Conservation (phyloP, 2,888 invertebrate genomes). For the Malthinus seriepunctatus region DNA sequence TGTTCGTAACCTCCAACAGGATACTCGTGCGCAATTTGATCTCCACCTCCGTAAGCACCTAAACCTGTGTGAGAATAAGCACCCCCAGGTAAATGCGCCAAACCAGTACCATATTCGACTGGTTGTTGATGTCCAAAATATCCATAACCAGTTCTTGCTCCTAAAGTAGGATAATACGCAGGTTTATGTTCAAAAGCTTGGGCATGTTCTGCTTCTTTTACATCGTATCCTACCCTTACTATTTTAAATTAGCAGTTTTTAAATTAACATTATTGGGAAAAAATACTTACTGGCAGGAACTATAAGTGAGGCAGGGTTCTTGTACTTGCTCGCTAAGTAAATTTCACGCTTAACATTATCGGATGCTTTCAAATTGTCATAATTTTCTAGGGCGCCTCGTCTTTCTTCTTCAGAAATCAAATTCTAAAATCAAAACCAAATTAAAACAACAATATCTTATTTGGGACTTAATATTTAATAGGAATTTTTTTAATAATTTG, state of each 20-base stretch:
- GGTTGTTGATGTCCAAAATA: not conserved
- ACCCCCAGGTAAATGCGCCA: not conserved
- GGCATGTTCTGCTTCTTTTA: not conserved
- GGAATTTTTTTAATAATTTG: too few relatives aligned
- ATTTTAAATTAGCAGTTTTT: not conserved
- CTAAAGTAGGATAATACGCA: not conserved
- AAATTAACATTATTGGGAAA: not conserved
- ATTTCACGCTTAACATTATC: not conserved
- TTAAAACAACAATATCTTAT: too few relatives aligned
- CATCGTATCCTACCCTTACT: not conserved
- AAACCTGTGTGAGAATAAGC: not conserved
- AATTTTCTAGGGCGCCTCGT: slow-evolving; percentile 31
- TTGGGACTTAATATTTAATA: too few relatives aligned
- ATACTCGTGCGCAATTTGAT: not conserved
- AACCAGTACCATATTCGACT: not conserved
- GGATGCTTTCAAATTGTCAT: slow-evolving; percentile 4
- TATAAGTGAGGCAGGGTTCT: not conserved
- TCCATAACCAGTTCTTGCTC: not conserved
- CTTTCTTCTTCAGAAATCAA: slow-evolving; percentile 41
- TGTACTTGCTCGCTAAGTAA: not conserved
- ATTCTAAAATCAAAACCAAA: slow-evolving; percentile 30
- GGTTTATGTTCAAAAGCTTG: not conserved
- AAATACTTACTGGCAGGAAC: not conserved
- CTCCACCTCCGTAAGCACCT: not conserved
- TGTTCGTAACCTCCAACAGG: too few relatives aligned